Conservation (phyloP, 2,888 invertebrate genomes). For the Perizoma flavofasciatum region DNA sequence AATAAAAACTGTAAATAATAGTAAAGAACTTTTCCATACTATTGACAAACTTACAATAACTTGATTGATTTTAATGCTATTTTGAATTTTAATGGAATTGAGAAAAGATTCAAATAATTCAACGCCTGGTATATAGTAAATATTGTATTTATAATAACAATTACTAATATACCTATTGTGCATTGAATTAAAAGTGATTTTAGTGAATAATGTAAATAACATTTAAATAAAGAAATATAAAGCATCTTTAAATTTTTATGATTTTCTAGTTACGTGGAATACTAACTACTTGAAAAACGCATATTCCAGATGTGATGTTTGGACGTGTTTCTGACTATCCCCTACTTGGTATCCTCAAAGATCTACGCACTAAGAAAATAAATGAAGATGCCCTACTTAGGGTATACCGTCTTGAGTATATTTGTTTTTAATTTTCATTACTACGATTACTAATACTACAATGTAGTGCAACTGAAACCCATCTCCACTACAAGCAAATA, state of each 20-base stretch:
- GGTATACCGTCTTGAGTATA: too few species aligned
- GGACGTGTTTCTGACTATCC: too few species aligned
- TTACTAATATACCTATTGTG: constrained; percentile 53
- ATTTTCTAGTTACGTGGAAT: not conserved
- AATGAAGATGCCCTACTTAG: too few species aligned
- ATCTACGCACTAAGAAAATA: too few species aligned
- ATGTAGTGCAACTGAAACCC: too few species aligned
- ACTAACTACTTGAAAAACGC: too few species aligned
- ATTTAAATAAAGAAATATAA: constrained; percentile 41
- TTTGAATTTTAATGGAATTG: constrained; percentile 20
- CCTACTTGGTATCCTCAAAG: too few species aligned
- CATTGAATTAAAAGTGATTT: constrained; percentile 60
- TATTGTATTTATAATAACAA: constrained; percentile 29
- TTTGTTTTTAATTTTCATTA: too few species aligned
- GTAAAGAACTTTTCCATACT: constrained; percentile 10
- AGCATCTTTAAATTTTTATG: not conserved
- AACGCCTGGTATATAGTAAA: constrained; percentile 21
- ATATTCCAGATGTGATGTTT: too few species aligned
- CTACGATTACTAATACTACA: too few species aligned
- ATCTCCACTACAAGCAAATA: too few species aligned
- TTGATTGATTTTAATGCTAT: constrained; percentile 17
- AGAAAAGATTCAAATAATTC: constrained; percentile 18
- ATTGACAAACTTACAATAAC: constrained; percentile 4
- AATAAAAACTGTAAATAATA: constrained; percentile 28
- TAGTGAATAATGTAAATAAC: constrained; percentile 55